A percentile compares a stretch with the other conserved stretches of the same genome.
Evolutionary conservation across 2,888 invertebrate genomes (phyloP).

Genomic region (Monopis laevigella): DNA sequence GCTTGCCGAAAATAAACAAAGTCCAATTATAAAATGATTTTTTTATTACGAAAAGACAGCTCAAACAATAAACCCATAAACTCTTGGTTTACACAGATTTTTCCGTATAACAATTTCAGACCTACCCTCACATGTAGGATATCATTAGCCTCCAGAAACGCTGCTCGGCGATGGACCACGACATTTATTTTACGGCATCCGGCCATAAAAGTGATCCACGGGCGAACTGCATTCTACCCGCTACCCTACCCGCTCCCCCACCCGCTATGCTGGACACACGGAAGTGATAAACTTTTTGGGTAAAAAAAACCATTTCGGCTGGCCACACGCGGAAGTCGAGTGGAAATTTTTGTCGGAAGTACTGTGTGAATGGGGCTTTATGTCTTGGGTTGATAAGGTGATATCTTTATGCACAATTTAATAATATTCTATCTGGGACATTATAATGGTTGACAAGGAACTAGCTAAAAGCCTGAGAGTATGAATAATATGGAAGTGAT

Average conservation of each 20-base stretch:
- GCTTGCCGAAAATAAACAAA: too few species aligned
- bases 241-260: conserved; percentile 28
- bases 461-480: too few species aligned
- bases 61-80: too few species aligned
- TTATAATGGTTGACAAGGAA: too few species aligned
- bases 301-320: conserved; percentile 57
- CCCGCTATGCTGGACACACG: conserved; percentile 26
- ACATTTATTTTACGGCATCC: conserved; percentile 68
- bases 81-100: conserved; percentile 17
- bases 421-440: neutral
- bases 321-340: conserved; percentile 59
- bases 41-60: too few species aligned
- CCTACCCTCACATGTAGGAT: conserved; percentile 30
- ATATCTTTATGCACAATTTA: conserved; percentile 7
- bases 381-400: conserved; percentile 2
- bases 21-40: too few species aligned
- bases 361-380: conserved; percentile 20
- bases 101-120: conserved; percentile 5
- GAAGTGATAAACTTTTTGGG: conserved; percentile 66
- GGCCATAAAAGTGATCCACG: conserved; percentile 67
- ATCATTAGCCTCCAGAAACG: conserved; percentile 39
- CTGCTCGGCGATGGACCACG: conserved; percentile 49
- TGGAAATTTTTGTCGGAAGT: conserved; percentile 34
- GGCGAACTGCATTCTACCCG: conserved; percentile 61
- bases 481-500: too few species aligned